Percentiles rank a stretch among this genome's conserved stretches.
Evolutionary conservation across 2,888 invertebrate genomes (phyloP).

Genomic region (Ormyrus labotus): DNA sequence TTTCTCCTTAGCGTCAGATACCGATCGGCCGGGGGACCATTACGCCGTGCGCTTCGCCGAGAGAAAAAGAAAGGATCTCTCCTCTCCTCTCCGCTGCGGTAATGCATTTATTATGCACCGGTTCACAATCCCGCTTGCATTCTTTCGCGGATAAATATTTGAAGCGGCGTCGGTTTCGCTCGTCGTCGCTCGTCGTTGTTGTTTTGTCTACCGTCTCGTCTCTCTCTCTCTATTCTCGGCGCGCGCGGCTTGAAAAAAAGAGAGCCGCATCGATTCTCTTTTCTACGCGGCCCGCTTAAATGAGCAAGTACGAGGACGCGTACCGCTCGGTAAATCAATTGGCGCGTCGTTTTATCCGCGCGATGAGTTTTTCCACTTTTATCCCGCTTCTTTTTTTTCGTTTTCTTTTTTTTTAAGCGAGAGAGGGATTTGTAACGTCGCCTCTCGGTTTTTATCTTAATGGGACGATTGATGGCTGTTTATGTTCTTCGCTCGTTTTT

Average conservation of each 20-base stretch:
- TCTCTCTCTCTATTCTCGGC: background rate
- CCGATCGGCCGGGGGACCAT: background rate
- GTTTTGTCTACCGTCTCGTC: background rate
- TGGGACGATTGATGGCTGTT: conserved; percentile 11
- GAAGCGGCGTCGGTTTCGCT: no score
- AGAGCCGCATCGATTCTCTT: conserved; percentile 18
- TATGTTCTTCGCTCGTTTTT: background rate
- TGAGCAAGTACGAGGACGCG: no score
- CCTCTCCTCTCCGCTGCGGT: background rate
- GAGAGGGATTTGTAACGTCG: background rate
- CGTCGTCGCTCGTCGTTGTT: background rate
- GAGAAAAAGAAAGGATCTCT: no score
- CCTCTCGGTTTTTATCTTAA: conserved; percentile 16
- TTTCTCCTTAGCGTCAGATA: background rate
- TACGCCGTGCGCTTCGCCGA: no score
- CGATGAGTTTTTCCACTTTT: conserved; percentile 17
- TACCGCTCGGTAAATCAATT: conserved; percentile 24
- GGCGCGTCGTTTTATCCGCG: conserved; percentile 6
- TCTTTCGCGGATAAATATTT: no score
- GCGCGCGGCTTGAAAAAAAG: no score
- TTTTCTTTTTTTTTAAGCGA: background rate
- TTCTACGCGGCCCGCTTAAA: background rate
- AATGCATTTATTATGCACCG: conserved; percentile 19
- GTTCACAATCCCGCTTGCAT: conserved; percentile 9
- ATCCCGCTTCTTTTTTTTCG: background rate